phyloP scores from a whole-genome alignment of 2,797 vertebrate species.

The Pseudochaenichthys georgianus region DNA sequence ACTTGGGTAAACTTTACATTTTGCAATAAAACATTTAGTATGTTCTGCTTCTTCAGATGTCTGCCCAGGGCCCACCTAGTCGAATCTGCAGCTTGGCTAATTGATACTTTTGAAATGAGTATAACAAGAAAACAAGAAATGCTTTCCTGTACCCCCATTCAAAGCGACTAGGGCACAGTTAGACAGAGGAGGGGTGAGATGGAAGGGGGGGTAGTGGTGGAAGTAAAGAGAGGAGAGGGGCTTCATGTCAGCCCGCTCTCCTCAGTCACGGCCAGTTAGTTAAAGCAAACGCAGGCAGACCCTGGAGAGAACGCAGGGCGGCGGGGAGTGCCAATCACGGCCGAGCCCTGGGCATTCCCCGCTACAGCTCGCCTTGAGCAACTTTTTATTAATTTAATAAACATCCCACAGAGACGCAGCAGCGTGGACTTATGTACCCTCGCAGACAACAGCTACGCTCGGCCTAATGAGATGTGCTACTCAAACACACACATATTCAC shows the following conservation, averaged over 20 bases:
- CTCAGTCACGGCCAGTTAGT: constrained; percentile 86
- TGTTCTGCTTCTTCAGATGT: constrained; percentile 9
- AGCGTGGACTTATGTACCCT: constrained; percentile 58
- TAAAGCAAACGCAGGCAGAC: constrained; percentile 81
- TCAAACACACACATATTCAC: constrained; percentile 30
- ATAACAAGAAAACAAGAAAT: constrained; percentile 36
- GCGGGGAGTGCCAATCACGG: constrained; percentile 84
- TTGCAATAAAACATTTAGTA: background rate
- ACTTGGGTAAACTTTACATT: constrained; percentile 10
- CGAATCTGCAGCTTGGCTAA: constrained; percentile 22
- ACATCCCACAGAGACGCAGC: constrained; percentile 81
- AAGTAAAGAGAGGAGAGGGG: constrained; percentile 36
- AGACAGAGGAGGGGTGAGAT: constrained; percentile 40
- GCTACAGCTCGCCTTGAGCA: constrained; percentile 81
- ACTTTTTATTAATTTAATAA: constrained; percentile 89
- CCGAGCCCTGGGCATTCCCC: constrained; percentile 76
- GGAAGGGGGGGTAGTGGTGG: constrained; percentile 26
- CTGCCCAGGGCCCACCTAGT: background rate
- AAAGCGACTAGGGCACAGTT: constrained; percentile 35
- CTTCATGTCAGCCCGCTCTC: constrained; percentile 78
- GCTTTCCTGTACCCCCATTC: constrained; percentile 27
- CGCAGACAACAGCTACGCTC: constrained; percentile 59
- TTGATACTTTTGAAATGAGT: constrained; percentile 41
- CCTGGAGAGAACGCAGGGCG: constrained; percentile 71
- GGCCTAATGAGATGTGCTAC: constrained; percentile 77